Evolutionary conservation across 1,140 invertebrate species (phyloP), one percentile per base, ranked within the genome.

Genomic region (Charaxes varanes): DNA sequence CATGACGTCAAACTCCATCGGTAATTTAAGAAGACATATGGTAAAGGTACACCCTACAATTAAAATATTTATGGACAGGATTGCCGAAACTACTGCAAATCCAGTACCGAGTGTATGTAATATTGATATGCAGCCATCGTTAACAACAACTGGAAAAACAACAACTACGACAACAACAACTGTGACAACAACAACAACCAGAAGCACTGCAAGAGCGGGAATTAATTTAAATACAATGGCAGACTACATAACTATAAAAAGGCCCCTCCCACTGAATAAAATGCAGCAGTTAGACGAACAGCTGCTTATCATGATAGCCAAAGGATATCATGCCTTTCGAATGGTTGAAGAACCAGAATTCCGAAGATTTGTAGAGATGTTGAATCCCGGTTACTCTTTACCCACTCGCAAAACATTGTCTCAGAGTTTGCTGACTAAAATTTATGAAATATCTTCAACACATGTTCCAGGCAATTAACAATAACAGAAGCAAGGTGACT

Each of bases 11-110:
- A 31, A 19, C 8, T 41, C 37, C 3, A 41, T 41, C 6, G 37
- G 37, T 8, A 41, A 18, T n/a, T 16, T 41, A 23, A 31, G 19
- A 10, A 16, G 37, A 6, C 37, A 41, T 10, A 30, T 31, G 11
- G 31, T 31, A 22, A 1, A 17, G 6, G 18, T 41, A 4, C 41
- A 44, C 7, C 32, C 32, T 1, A 36, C 30, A 10, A 40, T 22
- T 19, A 31, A 31, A 13, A 22, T 22, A 22, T 35, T 10, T 35
- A 24, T 24, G 23, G 10, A 24, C 23, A 24, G 23, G 10, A 24
- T 6, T 24, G 23, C 6, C 6, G 23, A n/a, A 24, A 10, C 23
- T 24, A 24, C 6, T 24, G 10, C 23, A n/a, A n/a, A n/a, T n/a
- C n/a, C n/a, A n/a, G n/a, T n/a, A n/a, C n/a, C n/a, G n/a, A n/a